Evolutionary conservation across 1,140 invertebrate species (phyloP), one percentile per base, ranked within the genome.

Genomic region (Lepidostoma basale): DNA sequence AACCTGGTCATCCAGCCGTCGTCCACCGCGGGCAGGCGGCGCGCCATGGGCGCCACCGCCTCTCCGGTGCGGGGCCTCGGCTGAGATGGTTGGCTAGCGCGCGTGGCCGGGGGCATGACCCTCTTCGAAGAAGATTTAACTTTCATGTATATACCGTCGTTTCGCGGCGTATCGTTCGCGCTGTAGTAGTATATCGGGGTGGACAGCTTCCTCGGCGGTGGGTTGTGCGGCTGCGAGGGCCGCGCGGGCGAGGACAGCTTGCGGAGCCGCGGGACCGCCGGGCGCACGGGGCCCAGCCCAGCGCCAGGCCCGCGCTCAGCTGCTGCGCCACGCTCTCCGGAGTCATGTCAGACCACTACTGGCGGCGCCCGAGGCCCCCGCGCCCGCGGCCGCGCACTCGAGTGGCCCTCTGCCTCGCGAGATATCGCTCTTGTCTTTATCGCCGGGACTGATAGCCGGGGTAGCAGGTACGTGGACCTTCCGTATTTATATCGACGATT

Each of bases 281-380:
- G 6, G 56, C 20, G 25, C 9, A 40, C 45, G 54, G 47, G 25
- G 23, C 49, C 49, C 9, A 33, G 40, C 23, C 36, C 26, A 12
- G n/a, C 2, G 45, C 40, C 16, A 45, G 40, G 20, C 40, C 39
- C 14, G 25, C 58, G 10, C 59, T 33, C 40, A 72, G 39, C 58
- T 68, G 65, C 33, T 60, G 60, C 49, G 58, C 59, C 62, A 68
- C 36, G 28, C 49, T 30, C 16, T 72, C 70, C 8, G 66, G 65
- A 8, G 59, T 52, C 65, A 72, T 72, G 22, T 14, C 49, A 20
- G 26, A 54, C 14, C 26, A 18, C 26, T 54, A 54, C 49, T 54
- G 26, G 20, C 10, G 33, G 9, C 33, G 9, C 2, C 10, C 44
- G 16, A n/a, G n/a, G n/a, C 33, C 56, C 12, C n/a, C 40, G 33